Percentiles rank a stretch among this genome's conserved stretches.
Evolutionary conservation across 2,113 vertebrate genomes (phyloP).

Genomic region (Callaeas wilsoni): DNA sequence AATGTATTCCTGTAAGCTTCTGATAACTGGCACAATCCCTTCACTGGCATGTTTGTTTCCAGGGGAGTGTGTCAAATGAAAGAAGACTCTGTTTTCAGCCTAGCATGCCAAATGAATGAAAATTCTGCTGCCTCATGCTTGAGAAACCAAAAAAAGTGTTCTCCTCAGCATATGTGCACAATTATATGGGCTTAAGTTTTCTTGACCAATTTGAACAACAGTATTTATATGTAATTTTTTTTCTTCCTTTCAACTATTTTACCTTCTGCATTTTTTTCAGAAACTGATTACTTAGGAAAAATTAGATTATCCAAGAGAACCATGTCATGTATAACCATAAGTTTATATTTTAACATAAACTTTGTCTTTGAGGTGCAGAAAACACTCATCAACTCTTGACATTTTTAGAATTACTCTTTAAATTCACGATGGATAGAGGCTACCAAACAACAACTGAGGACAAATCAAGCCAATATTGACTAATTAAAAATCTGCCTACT

Average conservation of each 20-base stretch:
- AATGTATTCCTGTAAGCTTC: constrained; percentile 58
- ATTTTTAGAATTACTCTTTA: neutral
- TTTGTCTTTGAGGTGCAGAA: neutral
- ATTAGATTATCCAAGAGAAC: neutral
- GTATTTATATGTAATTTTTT: neutral
- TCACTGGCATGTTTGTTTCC: constrained; percentile 48
- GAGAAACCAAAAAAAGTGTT: constrained; percentile 22
- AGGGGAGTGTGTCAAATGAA: constrained; percentile 56
- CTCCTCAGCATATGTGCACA: neutral
- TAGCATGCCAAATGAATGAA: constrained; percentile 49
- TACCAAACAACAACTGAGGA: neutral
- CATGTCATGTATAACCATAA: neutral
- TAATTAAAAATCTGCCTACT: neutral
- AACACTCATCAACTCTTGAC: neutral
- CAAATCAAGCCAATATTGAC: neutral
- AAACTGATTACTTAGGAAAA: neutral
- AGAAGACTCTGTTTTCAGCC: constrained; percentile 35
- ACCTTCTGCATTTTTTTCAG: neutral
- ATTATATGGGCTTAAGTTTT: neutral
- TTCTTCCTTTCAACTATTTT: neutral
- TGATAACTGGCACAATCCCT: constrained; percentile 53
- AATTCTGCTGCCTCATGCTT: constrained; percentile 64
- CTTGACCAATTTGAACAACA: neutral
- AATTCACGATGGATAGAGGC: neutral
- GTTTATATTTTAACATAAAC: neutral